Evolutionary conservation across 2,113 vertebrate genomes (phyloP), one percentile per base, ranked within the genome.

Genomic region (Caloenas nicobarica): DNA sequence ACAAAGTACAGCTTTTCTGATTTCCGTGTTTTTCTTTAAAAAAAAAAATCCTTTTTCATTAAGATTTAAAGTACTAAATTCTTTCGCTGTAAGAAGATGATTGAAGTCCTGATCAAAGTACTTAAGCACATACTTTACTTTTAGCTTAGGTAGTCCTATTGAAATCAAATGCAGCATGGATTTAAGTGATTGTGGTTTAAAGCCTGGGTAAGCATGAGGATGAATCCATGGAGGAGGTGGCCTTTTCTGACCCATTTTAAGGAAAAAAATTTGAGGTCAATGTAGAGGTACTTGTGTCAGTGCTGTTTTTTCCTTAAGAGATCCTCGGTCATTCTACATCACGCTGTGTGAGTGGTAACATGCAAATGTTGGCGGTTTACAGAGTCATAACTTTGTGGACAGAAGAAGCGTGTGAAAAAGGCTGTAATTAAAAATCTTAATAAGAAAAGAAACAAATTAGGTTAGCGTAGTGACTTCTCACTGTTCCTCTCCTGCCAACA

Each of bases 71-170:
- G 86, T 60, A 61, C 83, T 93, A 65, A 94, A 96, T 92, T 96
- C 88, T 81, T 85, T n/a, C 81, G 80, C 93, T 90, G 56, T 86
- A 77, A 92, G 69, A 65, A 25, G 74, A 89, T 92, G 96, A 93
- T 90, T 89, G 84, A 96, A 95, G 94, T 91, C 69, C 70, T 90
- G 81, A 95, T 96, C 95, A 95, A 96, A 97, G 95, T 88, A 66
- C 93, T 93, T 96, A 92, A 96, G 88, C 89, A 80, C 81, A 34
- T 81, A 73, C 88, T 92, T 96, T 83, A 83, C 79, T 86, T 93
- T 82, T 93, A 94, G 93, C 91, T 92, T 92, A 91, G 84, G 74
- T 96, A 92, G 91, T 86, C 40, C 74, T 79, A 29, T 81, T 86
- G 92, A 95, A 96, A 92, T 95, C 84, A 91, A 96, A 92, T 58